These are phyloP conservation scores for Drosophila mulleri DNA, from an alignment of 2,888 invertebrate genomes.

Conservation along the genomic window DNA sequence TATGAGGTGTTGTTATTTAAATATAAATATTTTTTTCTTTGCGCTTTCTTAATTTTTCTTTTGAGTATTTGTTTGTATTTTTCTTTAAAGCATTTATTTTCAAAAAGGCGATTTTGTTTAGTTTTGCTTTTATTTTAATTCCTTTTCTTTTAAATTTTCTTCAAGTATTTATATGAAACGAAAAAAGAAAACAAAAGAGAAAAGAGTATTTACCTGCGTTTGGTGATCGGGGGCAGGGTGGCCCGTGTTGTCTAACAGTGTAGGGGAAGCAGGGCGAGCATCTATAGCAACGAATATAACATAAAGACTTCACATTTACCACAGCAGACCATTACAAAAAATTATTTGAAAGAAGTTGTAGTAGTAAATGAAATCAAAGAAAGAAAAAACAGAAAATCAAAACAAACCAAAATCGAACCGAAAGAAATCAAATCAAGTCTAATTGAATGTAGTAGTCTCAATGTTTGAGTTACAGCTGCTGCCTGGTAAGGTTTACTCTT, in stretches of 20 bases:
- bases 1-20: slow-evolving; percentile 61
- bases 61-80: slow-evolving; percentile 20
- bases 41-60: slow-evolving; percentile 67
- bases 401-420: slow-evolving; percentile 17
- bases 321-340: slow-evolving; percentile 86
- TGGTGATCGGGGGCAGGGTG: slow-evolving; percentile 91
- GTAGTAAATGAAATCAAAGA: slow-evolving; percentile 62
- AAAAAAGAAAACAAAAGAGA: slow-evolving; percentile 79
- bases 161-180: slow-evolving; percentile 61
- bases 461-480: slow-evolving; percentile 47
- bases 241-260: slow-evolving; percentile 94
- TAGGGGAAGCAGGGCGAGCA: slow-evolving; percentile 95
- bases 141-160: slow-evolving; percentile 33
- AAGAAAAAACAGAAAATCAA: slow-evolving; percentile 27
- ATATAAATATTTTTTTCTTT: slow-evolving; percentile 44
- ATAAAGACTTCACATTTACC: slow-evolving; percentile 86
- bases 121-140: slow-evolving; percentile 37
- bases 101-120: slow-evolving; percentile 45
- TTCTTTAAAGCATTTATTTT: slow-evolving; percentile 52
- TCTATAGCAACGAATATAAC: slow-evolving; percentile 97
- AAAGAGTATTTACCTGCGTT: slow-evolving; percentile 88
- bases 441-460: slow-evolving; percentile 50
- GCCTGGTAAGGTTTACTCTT: slow-evolving; percentile 44
- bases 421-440: slow-evolving; percentile 7
- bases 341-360: slow-evolving; percentile 81